phyloP scores from a whole-genome alignment of 2,113 vertebrate genomes.

The Solea senegalensis region DNA sequence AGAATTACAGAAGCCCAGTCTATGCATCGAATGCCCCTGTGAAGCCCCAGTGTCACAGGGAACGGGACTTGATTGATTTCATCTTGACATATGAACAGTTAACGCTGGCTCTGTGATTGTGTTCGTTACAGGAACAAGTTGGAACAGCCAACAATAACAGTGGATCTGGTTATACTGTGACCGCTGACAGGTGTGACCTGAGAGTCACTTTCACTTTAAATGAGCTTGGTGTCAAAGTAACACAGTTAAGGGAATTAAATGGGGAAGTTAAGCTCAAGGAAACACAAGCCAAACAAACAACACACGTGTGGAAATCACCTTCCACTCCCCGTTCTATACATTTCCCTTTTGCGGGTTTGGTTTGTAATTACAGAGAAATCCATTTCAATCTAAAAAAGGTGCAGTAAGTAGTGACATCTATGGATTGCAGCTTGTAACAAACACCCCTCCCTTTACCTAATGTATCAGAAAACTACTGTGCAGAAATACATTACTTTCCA shows the following conservation, averaged over 20 bases:
- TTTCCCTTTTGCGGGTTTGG: too few species aligned
- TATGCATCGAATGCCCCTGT: neutral
- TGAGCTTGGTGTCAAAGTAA: neutral
- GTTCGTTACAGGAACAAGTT: neutral
- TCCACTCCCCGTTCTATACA: too few species aligned
- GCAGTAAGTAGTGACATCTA: too few species aligned
- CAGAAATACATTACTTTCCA: too few species aligned
- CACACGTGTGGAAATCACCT: too few species aligned
- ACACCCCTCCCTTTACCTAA: too few species aligned
- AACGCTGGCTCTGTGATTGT: constrained; percentile 1
- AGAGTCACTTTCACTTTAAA: constrained; percentile 18
- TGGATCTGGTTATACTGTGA: constrained; percentile 16
- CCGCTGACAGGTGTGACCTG: constrained; percentile 32
- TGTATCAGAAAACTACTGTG: too few species aligned
- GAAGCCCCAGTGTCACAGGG: constrained; percentile 8
- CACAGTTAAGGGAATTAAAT: neutral
- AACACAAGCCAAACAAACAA: constrained; percentile 5
- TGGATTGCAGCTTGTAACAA: too few species aligned
- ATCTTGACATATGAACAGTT: constrained; percentile 13
- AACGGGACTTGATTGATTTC: constrained; percentile 30
- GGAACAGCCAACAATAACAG: constrained; percentile 1
- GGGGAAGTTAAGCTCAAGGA: constrained; percentile 7
- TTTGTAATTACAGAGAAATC: too few species aligned
- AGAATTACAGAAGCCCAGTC: neutral
- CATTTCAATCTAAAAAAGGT: too few species aligned